Evolutionary conservation across 2,113 vertebrate species (phyloP), one percentile per base, ranked within the genome.

Genomic region (Notothenia rossii): DNA sequence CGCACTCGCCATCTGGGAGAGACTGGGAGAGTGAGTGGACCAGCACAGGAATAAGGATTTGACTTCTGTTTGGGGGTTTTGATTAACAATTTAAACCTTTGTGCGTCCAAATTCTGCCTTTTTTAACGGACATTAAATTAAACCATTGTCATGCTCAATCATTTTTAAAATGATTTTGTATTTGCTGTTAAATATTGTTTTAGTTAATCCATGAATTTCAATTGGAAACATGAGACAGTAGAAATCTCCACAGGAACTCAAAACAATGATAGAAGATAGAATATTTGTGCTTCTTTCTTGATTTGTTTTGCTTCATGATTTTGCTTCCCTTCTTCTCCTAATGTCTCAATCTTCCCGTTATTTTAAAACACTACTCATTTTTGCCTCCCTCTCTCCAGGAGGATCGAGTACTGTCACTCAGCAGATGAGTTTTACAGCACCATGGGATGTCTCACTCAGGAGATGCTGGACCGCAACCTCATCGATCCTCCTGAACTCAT

Each of bases 371-470:
- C 65, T 36, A 56, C 45, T 49, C 4, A n/a, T 53, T 18, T 43
- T 54, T 22, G 36, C 7, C 14, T 54, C 22, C 17, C 61, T 65
- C 2, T 49, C 11, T 75, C 13, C 84, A 97, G 97, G 94, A 96
- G 98, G 91, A 97, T 99, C 75, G 97, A 98, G 58, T 96, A 96
- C 66, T 99, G 98, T 84, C 96, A 97, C 93, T 96, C 96, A 40
- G 97, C 98, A 0, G 98, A 99, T 81, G 97, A 99, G 63, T 99
- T 99, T 84, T 99, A 99, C 86, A 96, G 98, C 91, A 97, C 95
- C 12, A 99, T 99, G 98, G 98, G 98, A 9, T 96, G 94, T 61
- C 94, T 99, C 25, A 97, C 98, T 2, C 97, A 97, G 93, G 98
- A 99, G 93, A 99, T 99, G 98, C 94, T 99, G 71, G 97, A 99